A percentile compares a stretch with the other conserved stretches of the same genome.
These are phyloP conservation scores for Pycnomerus fuliginosus DNA, from an alignment of 2,888 invertebrate species.

Conservation along the genomic window DNA sequence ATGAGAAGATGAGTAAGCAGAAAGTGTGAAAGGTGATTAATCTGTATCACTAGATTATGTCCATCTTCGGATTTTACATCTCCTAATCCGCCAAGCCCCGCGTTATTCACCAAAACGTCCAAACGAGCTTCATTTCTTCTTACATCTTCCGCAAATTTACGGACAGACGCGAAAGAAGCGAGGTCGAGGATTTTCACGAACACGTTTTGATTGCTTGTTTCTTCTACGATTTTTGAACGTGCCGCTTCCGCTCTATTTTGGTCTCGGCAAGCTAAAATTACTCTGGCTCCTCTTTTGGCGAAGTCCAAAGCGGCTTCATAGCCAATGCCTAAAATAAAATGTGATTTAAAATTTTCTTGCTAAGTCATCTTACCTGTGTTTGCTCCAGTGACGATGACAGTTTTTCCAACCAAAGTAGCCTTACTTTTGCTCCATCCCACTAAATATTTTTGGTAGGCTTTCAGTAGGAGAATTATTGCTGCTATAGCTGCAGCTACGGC, in stretches of 20 bases:
- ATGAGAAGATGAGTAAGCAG: slow-evolving; percentile 3
- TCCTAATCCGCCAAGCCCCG: slow-evolving; percentile 52
- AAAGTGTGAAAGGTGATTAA: slow-evolving; percentile 1
- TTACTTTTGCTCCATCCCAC: too few species aligned
- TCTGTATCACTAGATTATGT: background rate
- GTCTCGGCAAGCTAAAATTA: slow-evolving; percentile 55
- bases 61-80: slow-evolving; percentile 1
- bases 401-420: too few species aligned
- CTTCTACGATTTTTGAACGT: slow-evolving; percentile 43
- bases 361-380: too few species aligned
- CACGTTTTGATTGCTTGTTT: slow-evolving; percentile 48
- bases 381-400: slow-evolving; percentile 31
- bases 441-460: too few species aligned
- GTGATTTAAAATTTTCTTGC: too few species aligned
- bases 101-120: slow-evolving; percentile 67
- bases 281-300: slow-evolving; percentile 55
- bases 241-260: too few species aligned
- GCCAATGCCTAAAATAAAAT: slow-evolving; percentile 53
- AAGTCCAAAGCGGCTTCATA: slow-evolving; percentile 51
- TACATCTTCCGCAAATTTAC: slow-evolving; percentile 65
- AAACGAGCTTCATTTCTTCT: slow-evolving; percentile 57
- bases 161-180: slow-evolving; percentile 57
- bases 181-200: slow-evolving; percentile 56
- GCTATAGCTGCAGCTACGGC: too few species aligned
- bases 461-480: too few species aligned